Evolutionary conservation across 2,888 invertebrate species (phyloP).

Genomic region (Opisthograptis luteolata): DNA sequence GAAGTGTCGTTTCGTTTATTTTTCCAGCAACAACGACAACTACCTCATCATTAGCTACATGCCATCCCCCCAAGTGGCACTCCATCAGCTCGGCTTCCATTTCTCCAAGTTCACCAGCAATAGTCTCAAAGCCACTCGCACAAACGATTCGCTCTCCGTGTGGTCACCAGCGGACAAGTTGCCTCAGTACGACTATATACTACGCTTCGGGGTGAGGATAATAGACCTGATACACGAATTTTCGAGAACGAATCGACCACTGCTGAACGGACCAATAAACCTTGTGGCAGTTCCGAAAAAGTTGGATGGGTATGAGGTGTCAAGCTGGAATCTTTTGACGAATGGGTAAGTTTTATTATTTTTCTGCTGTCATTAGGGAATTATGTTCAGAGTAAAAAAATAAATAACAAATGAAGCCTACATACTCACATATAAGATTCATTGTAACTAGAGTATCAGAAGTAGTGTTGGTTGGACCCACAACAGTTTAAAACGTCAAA

Average conservation of each 20-base stretch:
- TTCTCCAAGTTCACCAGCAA: slow-evolving; percentile 58
- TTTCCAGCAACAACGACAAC: slow-evolving; percentile 54
- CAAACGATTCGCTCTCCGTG: slow-evolving; percentile 62
- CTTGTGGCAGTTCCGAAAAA: slow-evolving; percentile 63
- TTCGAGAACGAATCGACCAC: slow-evolving; percentile 52
- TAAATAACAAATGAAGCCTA: no score
- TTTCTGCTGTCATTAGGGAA: neutral
- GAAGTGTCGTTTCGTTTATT: no score
- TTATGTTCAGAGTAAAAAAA: no score
- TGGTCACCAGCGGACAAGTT: slow-evolving; percentile 64
- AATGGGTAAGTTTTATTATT: slow-evolving; percentile 59
- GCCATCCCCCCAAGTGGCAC: slow-evolving; percentile 71
- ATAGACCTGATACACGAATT: slow-evolving; percentile 67
- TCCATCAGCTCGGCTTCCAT: slow-evolving; percentile 72
- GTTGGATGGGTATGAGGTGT: slow-evolving; percentile 67
- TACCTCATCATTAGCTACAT: slow-evolving; percentile 59
- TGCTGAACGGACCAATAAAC: slow-evolving; percentile 70
- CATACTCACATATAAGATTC: no score
- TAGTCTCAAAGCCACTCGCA: slow-evolving; percentile 42
- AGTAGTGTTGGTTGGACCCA: no score
- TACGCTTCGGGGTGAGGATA: slow-evolving; percentile 59
- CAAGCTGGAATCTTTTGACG: slow-evolving; percentile 74
- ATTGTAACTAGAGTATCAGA: no score
- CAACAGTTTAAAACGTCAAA: no score
- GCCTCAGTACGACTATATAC: slow-evolving; percentile 57